phyloP scores from a whole-genome alignment of 1,140 invertebrate species.

The fruit fly (Drosophila melanogaster) region DNA sequence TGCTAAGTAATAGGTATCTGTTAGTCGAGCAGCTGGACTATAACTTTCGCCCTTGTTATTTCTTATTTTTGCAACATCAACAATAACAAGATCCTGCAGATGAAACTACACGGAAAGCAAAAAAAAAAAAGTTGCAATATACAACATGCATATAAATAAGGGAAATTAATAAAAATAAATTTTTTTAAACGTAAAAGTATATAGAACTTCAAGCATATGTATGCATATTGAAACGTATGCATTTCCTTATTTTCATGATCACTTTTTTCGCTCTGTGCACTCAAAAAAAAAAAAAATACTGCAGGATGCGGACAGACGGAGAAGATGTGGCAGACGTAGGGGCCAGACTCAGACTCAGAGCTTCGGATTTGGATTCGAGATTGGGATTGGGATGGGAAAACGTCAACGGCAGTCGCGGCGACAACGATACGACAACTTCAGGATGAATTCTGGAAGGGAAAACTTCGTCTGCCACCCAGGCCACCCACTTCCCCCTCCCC shows the following conservation, averaged over 20 bases:
- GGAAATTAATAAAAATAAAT: too few species aligned
- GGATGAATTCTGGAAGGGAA: conserved; percentile 60
- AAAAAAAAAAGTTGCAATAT: not conserved
- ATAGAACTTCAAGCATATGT: too few species aligned
- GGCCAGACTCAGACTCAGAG: conserved; percentile 22
- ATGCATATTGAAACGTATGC: too few species aligned
- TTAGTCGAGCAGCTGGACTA: too few species aligned
- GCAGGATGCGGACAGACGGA: conserved; percentile 1
- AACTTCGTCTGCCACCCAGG: conserved; percentile 58
- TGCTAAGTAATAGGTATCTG: too few species aligned
- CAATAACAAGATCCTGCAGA: conserved; percentile 57
- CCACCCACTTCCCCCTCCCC: not conserved
- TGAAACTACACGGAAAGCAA: conserved; percentile 5
- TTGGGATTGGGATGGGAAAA: conserved; percentile 28
- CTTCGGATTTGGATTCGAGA: conserved; percentile 19
- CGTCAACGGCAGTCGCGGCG: conserved; percentile 59
- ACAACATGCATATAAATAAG: not conserved
- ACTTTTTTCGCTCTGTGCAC: not conserved
- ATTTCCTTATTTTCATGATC: not conserved
- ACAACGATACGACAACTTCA: conserved; percentile 67
- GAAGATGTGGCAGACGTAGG: conserved; percentile 21
- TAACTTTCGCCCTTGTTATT: too few species aligned
- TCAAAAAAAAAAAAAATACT: conserved; percentile 10
- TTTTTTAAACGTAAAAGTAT: not conserved
- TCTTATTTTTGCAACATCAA: conserved; percentile 64